Base-by-base conservation (phyloP, 1,140 invertebrate species). In the Leptinotarsa texana region DNA sequence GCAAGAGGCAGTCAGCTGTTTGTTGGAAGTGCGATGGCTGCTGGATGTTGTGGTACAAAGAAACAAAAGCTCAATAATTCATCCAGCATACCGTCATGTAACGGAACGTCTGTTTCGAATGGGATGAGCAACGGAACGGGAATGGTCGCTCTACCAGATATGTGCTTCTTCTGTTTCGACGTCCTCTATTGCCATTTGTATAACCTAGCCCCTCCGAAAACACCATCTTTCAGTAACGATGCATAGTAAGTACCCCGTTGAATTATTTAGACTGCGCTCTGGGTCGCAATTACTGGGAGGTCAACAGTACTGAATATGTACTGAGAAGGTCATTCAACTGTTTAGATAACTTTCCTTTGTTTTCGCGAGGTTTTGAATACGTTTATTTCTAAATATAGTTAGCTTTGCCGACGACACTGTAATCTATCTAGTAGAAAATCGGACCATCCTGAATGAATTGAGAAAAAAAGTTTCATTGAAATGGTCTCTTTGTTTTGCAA, bases 141-240 rank as follows among this genome's bases (percentile, higher is more conserved):
- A 87, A 84, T 91, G 86, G 92, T 98, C 57, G 95, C 95, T 73
- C 91, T 93, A 84, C 93, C 94, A 68, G 96, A 98, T 86, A 99
- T 99, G 97, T 97, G 95, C 85, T 96, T 95, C 88, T 99, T 95
- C 88, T 99, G 97, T 90, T 99, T 98, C 88, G 97, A 99, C 88
- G 96, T 98, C 75, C 91, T 99, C 70, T 96, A 97, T 87, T 93
- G 92, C 86, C 95, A 98, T 88, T 89, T 98, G 81, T 93, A 98
- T 87, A 96, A 94, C 84, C 90, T 96, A 83, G 95, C 97, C 80
- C 92, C 94, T 76, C 96, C 96, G 76, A 94, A 94, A 86, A 89
- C 91, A 78, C 95, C 95, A 67, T 92, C 93, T 85, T 98, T 98
- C 86, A 94, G 94, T 84, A 98, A 98, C 85, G 96, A 98, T 84